Percentiles rank a stretch among this genome's conserved stretches.
These are phyloP conservation scores for Eucera pruinosa DNA, from an alignment of 2,888 invertebrate genomes.

Conservation along the genomic window DNA sequence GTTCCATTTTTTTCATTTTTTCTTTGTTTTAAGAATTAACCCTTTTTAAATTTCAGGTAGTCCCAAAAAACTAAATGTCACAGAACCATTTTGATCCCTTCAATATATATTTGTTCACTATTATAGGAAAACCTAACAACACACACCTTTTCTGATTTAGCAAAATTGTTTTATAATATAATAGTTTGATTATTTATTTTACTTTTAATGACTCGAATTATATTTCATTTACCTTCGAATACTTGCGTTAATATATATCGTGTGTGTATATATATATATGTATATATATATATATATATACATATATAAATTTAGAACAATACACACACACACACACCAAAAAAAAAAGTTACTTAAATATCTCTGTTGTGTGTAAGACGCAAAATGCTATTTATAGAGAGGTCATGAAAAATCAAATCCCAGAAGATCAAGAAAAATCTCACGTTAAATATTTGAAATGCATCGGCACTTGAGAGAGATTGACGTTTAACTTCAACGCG, in stretches of 20 bases:
- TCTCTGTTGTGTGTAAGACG: slow-evolving; percentile 1
- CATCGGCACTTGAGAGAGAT: slow-evolving; percentile 43
- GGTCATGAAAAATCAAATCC: slow-evolving; percentile 24
- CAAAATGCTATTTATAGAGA: too few species aligned
- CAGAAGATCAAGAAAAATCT: slow-evolving; percentile 34
- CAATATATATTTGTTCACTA: slow-evolving; percentile 31
- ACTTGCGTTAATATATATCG: too few species aligned
- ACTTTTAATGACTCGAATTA: slow-evolving; percentile 23
- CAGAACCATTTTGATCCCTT: slow-evolving; percentile 49
- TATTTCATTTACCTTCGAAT: slow-evolving; percentile 1
- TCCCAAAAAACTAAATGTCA: slow-evolving; percentile 29
- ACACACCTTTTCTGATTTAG: too few species aligned
- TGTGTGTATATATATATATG: too few species aligned
- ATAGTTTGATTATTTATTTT: slow-evolving; percentile 31
- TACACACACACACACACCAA: too few species aligned
- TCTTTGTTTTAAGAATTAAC: slow-evolving; percentile 31
- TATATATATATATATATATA: slow-evolving; percentile 5
- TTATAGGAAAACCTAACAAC: neutral
- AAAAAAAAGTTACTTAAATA: slow-evolving; percentile 23
- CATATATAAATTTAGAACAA: slow-evolving; percentile 23
- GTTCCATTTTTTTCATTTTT: neutral
- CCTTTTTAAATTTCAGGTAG: neutral
- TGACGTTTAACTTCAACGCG: slow-evolving; percentile 1
- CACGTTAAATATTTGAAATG: slow-evolving; percentile 34
- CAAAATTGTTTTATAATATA: slow-evolving; percentile 12